phyloP scores from a whole-genome alignment of 2,797 vertebrate genomes.

The Aphelocoma californica region DNA sequence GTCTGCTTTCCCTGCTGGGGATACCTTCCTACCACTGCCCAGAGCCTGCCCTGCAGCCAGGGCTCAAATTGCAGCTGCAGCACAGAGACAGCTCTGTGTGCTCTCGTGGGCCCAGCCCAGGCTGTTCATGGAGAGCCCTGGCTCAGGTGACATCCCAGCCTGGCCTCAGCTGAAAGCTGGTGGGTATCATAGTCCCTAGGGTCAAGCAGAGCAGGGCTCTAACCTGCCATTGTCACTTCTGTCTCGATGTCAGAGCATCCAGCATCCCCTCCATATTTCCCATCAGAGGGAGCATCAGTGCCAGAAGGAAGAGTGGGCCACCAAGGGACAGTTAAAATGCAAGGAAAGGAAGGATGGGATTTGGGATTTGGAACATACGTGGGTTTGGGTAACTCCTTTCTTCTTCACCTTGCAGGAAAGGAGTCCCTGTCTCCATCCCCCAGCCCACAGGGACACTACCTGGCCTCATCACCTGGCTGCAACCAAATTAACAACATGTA shows the following conservation, averaged over 20 bases:
- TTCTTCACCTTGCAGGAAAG: neutral
- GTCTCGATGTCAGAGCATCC: neutral
- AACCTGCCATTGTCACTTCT: neutral
- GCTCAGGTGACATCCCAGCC: neutral
- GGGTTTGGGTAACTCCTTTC: neutral
- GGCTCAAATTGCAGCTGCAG: neutral
- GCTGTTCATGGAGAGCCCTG: neutral
- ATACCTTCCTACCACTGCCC: neutral
- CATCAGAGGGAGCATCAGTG: neutral
- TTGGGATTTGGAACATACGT: neutral
- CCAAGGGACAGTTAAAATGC: neutral
- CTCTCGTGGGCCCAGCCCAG: neutral
- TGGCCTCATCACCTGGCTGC: neutral
- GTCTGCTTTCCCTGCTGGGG: neutral
- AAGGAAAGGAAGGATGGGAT: neutral
- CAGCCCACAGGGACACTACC: neutral
- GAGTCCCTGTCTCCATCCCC: neutral
- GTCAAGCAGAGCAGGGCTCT: neutral
- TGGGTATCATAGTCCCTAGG: neutral
- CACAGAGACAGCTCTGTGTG: neutral
- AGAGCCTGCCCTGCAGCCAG: neutral
- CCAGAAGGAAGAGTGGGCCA: neutral
- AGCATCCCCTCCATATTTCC: neutral
- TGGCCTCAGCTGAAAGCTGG: neutral
- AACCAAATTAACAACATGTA: neutral